Evolutionary conservation across 1,140 invertebrate species (phyloP), one percentile per base, ranked within the genome.

Genomic region (Ceratosolen fusciceps): DNA sequence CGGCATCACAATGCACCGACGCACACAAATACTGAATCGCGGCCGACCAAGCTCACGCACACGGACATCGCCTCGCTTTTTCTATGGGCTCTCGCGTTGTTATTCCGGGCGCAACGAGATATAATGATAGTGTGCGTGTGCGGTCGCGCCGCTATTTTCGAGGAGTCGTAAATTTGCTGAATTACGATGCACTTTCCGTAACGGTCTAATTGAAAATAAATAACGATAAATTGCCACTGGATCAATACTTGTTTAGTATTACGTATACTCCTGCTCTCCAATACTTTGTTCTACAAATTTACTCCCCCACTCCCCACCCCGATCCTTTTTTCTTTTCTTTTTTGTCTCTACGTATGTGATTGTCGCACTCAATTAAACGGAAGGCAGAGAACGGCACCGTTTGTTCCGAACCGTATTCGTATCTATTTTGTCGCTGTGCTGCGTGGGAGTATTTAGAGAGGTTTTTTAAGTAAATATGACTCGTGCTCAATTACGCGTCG

Each of bases 181-280:
- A 70, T 74, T 56, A 56, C 10, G 71, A 54, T 54, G 10, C 31
- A 58, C 37, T 31, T 58, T 56, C 7, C 34, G 16, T 14, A 26
- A 24, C 5, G 26, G 10, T 37, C 54, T 62, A 74, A 74, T 74
- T 74, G 54, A 60, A 74, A 43, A 74, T 43, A 74, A 74, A 62
- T 74, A 74, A 43, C 31, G 56, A 43, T 43, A 74, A 74, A 60
- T 62, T 74, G 31, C 29, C 49, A 56, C 29, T 37, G 24, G 37
- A 26, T 21, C 43, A 43, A 74, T 62, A 74, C 67, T 47, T 68
- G 10, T 26, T 68, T 47, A 26, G 12, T 47, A 68, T 31, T 14
- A 26, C 34, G 39, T 16, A 47, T 14, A 47, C 47, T 47, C 26
- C 37, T 47, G 12, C 24, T 60, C 24, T 9, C 67, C 2, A 68